Evolutionary conservation across 1,140 invertebrate genomes (phyloP).

Genomic region (Plodia interpunctella): DNA sequence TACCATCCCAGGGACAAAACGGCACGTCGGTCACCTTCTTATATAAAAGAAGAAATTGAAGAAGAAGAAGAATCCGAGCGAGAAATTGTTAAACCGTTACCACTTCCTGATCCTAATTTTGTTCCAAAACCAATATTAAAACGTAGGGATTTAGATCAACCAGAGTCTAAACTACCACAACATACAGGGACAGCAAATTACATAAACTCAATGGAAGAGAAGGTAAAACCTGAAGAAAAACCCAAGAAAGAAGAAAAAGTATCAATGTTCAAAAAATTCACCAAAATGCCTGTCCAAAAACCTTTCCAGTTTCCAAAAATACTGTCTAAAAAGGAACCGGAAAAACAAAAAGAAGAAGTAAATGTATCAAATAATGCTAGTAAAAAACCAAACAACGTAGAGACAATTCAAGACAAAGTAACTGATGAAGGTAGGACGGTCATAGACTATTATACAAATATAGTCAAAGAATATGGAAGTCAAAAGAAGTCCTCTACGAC

Average conservation of each 20-base stretch:
- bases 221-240: conserved; percentile 25
- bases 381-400: conserved; percentile 37
- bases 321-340: conserved; percentile 57
- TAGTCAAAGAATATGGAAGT: conserved; percentile 83
- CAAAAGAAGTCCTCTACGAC: conserved; percentile 75
- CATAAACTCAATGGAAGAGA: conserved; percentile 35
- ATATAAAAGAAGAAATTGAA: conserved; percentile 38
- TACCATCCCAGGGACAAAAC: conserved; percentile 81
- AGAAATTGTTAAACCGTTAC: conserved; percentile 77
- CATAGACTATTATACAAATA: conserved; percentile 88
- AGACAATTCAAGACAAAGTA: conserved; percentile 52
- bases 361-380: conserved; percentile 24
- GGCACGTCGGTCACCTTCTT: conserved; percentile 32
- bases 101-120: conserved; percentile 80
- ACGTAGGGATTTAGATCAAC: conserved; percentile 51
- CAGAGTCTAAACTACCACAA: conserved; percentile 23
- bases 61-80: conserved; percentile 74
- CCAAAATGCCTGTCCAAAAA: conserved; percentile 70
- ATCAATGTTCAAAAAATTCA: conserved; percentile 69
- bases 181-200: conserved; percentile 50
- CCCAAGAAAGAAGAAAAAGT: conserved; percentile 67
- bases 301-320: conserved; percentile 60
- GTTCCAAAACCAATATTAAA: conserved; percentile 87
- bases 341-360: conserved; percentile 33
- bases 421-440: conserved; percentile 82